Evolutionary conservation across 2,888 invertebrate genomes (phyloP), one percentile per base, ranked within the genome.

Genomic region (Zeuzera pyrina): DNA sequence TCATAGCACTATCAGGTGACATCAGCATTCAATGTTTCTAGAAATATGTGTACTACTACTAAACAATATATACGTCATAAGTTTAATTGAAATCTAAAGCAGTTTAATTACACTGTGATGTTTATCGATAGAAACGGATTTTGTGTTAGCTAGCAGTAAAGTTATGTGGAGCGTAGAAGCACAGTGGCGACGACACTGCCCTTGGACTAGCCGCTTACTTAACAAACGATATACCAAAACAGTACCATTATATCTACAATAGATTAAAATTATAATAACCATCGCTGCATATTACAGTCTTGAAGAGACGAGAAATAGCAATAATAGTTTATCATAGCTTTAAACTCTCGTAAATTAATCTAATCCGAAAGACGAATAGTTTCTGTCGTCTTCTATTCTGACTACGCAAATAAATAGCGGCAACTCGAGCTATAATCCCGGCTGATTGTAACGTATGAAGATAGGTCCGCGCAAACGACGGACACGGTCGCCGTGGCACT

Each of bases 381-480:
- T 38, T 40, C 37, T 15, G n/a, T 31, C 47, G 45, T 48, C 49
- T 49, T 45, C 50, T 52, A 52, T 51, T 50, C 8, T 52, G 47
- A 41, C 46, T 44, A 49, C 56, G 49, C 58, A 51, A 57, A 57
- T 50, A 53, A 47, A 45, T 33, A 33, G 31, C 34, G 13, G 27
- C n/a, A 35, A 41, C 38, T 41, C 36, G 25, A 32, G 30, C 38
- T n/a, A 40, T 55, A 57, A 65, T 56, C 56, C 58, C 29, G 30
- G 39, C 43, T 62, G 65, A 66, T 70, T 62, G 69, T 68, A 60
- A 70, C 52, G 57, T 64, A 66, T 62, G 58, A 56, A 31, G 33
- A 38, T 46, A 49, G 45, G 40, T 44, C 39, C 38, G 39, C 35
- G 44, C 38, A 38, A 39, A 8, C 14, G 29, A 13, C 19, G 41